Evolutionary conservation across 2,888 invertebrate genomes (phyloP).

Genomic region (Pristionchus entomophagus): DNA sequence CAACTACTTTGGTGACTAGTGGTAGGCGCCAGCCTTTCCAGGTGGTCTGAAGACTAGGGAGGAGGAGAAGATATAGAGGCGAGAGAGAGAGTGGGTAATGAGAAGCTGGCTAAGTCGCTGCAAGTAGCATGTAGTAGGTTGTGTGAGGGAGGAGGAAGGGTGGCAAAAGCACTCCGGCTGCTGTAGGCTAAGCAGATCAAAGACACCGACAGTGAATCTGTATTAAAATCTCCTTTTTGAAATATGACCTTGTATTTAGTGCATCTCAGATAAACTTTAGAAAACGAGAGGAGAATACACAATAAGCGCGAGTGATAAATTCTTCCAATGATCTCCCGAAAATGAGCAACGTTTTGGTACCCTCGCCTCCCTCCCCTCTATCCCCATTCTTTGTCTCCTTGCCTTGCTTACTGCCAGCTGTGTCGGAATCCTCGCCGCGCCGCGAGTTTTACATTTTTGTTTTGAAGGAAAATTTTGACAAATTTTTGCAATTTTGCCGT

Average conservation of each 20-base stretch:
- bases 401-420: slow-evolving; percentile 40
- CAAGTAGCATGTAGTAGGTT: slow-evolving; percentile 4
- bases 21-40: background rate
- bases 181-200: background rate
- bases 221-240: too few species aligned
- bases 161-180: too few species aligned
- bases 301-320: too few species aligned
- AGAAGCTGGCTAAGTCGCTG: slow-evolving; percentile 13
- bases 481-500: too few species aligned
- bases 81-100: background rate
- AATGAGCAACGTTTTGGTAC: background rate
- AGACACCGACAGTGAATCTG: background rate
- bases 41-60: background rate
- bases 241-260: too few species aligned
- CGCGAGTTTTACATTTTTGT: too few species aligned
- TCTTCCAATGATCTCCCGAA: too few species aligned
- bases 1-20: background rate
- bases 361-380: background rate
- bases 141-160: too few species aligned
- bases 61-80: background rate
- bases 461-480: too few species aligned
- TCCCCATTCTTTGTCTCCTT: slow-evolving; percentile 36
- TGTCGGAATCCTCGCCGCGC: slow-evolving; percentile 26
- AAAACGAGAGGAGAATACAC: too few species aligned
- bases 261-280: too few species aligned